Evolutionary conservation across 2,113 vertebrate species (phyloP), one percentile per base, ranked within the genome.

Genomic region (Struthio camelus): DNA sequence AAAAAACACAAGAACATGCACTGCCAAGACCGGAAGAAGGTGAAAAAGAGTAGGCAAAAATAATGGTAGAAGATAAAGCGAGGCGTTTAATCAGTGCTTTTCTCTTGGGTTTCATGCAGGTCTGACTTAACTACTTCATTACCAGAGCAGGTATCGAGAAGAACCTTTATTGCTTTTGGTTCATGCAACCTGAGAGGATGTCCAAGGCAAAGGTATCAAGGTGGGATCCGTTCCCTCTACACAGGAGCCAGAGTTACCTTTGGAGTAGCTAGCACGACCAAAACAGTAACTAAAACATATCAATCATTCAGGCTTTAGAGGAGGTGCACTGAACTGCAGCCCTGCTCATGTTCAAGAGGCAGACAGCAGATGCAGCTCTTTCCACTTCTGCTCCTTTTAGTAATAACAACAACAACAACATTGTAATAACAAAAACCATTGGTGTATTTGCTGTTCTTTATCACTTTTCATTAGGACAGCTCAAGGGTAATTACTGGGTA

Each of bases 11-110:
- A 95, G 93, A 94, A 85, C 62, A 54, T 1, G 0, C 34, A 65
- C 78, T 92, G 86, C 84, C 81, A 87, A 89, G 72, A 56, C 78
- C 53, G 25, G 94, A 93, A 96, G 91, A 95, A 95, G 75, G 91
- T 87, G 73, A 85, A 87, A 94, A 78, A 58, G 54, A 94, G 75
- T 80, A 87, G 92, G 89, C 20, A 70, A 76, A 64, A 94, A 92
- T 83, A 95, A 85, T 5, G 34, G 50, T 27, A 61, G 71, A 88
- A 79, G 94, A 85, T 83, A 94, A 50, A 85, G 58, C 78, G 5
- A 81, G 87, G 69, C 1, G 0, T 81, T 95, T 87, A 89, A 87
- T 94, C 79, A 80, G 54, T 88, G 32, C 36, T 14, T 94, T 96
- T 89, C 75, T 94, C 80, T 72, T 56, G 70, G 34, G 58, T 77